These are phyloP conservation scores for Thecocarcelia acutangulata DNA, from an alignment of 2,888 invertebrate genomes.

Conservation along the genomic window DNA sequence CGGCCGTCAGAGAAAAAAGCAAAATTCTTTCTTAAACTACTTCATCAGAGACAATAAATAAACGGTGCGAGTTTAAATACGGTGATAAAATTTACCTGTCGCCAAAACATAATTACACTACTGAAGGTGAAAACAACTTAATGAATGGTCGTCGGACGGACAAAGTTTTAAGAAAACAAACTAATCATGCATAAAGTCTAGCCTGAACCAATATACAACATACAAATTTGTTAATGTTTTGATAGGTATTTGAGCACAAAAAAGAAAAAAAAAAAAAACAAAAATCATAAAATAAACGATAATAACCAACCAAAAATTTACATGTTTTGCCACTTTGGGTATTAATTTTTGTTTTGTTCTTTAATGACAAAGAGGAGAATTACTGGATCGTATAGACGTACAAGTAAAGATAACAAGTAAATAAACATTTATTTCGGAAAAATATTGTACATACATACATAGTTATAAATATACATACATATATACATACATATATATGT, in stretches of 20 bases:
- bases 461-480: no score
- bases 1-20: no score
- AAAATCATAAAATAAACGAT: conserved; percentile 36
- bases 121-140: conserved; percentile 21
- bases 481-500: no score
- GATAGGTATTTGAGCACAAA: not conserved
- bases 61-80: conserved; percentile 35
- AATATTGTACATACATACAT: no score
- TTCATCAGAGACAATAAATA: not conserved
- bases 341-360: no score
- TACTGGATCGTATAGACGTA: conserved; percentile 23
- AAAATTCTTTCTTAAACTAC: not conserved
- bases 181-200: conserved; percentile 63
- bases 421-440: no score
- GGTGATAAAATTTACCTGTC: conserved; percentile 46
- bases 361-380: conserved; percentile 12
- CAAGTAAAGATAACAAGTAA: not conserved
- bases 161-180: conserved; percentile 12
- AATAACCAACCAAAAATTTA: conserved; percentile 26
- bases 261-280: not conserved
- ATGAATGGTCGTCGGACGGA: not conserved
- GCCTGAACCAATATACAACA: conserved; percentile 48
- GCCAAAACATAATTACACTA: conserved; percentile 44
- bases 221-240: conserved; percentile 6
- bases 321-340: not conserved